Conservation (phyloP, 2,113 vertebrate genomes). For the Ardeotis arabs region DNA sequence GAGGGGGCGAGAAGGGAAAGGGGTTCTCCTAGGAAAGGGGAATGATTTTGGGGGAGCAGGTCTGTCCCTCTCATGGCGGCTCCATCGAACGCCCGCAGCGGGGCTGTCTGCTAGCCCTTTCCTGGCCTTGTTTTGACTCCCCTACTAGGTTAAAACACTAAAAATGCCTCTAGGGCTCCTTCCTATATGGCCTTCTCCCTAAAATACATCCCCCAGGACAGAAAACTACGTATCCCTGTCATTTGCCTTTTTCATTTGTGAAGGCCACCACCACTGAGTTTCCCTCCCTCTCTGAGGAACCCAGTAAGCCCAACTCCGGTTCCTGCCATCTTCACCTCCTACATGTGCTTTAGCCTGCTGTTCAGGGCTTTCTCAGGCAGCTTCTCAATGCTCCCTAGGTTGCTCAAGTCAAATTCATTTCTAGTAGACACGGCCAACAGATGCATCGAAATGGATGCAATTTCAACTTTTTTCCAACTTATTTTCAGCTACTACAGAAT, state of each 20-base stretch:
- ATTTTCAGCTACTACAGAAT: background rate
- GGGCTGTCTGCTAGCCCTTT: too few species aligned
- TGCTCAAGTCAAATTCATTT: background rate
- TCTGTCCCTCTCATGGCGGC: rapidly evolving
- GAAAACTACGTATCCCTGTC: rapidly evolving
- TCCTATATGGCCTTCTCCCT: rapidly evolving
- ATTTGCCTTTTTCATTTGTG: too few species aligned
- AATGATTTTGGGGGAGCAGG: rapidly evolving
- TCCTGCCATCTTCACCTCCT: too few species aligned
- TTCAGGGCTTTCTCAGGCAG: background rate
- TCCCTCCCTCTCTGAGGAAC: too few species aligned
- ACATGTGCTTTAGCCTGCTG: rapidly evolving
- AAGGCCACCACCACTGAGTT: rapidly evolving
- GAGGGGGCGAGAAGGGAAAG: rapidly evolving
- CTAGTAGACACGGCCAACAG: background rate
- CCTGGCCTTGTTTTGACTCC: rapidly evolving
- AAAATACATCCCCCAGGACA: too few species aligned
- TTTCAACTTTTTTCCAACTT: background rate
- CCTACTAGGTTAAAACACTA: background rate
- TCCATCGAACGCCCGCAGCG: rapidly evolving
- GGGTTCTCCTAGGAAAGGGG: rapidly evolving
- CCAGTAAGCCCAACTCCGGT: rapidly evolving
- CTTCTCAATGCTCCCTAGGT: background rate
- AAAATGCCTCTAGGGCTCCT: background rate
- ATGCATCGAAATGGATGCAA: background rate